Evolutionary conservation across 2,888 invertebrate species (phyloP), one percentile per base, ranked within the genome.

Genomic region (Dorcus parallelipipedus): DNA sequence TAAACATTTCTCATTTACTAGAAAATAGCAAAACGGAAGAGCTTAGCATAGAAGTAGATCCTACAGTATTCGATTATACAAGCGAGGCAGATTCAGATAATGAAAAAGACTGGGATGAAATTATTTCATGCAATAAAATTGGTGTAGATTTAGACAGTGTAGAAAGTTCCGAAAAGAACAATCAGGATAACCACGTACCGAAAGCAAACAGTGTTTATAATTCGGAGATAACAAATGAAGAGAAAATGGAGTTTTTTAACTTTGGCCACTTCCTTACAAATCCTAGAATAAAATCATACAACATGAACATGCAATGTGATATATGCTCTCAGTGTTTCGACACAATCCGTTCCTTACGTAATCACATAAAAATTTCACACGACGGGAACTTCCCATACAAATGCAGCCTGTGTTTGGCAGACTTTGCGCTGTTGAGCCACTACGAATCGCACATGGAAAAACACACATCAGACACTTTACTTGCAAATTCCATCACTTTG

Each of bases 1-100:
- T 8, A 8, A 45, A 20, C n/a, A n/a, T 45, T 3, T n/a, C 45
- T 45, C 45, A 71, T 57, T 58, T 73, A 3, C 58, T 74, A 41
- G 73, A 20, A 5, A 72, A 73, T 55, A 68, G 63, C 4, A 76
- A 76, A 64, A 71, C 71, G 9, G 77, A 77, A 63, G 77, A 77
- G 62, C 64, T 77, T 20, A 77, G 77, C 59, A 73, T 76, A 1
- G 77, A 77, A 69, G 71, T 77, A 33, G 76, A 77, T 60, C 77
- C 77, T 1, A 71, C 71, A 8, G 71, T 72, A 54, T 76, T 73
- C 60, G 64, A 69, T 49, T 65, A 66, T 5, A 45, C 68, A 5
- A 68, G 68, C 26, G 71, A 71, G 63, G 58, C 7, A 14, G 67
- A 70, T 23, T 66, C 64, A 26, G 65, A 66, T 2, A 63, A 66